Evolutionary conservation across 53 echinoderm and acorn worm genomes (phyloP).

Genomic region (Apostichopus leukothele): DNA sequence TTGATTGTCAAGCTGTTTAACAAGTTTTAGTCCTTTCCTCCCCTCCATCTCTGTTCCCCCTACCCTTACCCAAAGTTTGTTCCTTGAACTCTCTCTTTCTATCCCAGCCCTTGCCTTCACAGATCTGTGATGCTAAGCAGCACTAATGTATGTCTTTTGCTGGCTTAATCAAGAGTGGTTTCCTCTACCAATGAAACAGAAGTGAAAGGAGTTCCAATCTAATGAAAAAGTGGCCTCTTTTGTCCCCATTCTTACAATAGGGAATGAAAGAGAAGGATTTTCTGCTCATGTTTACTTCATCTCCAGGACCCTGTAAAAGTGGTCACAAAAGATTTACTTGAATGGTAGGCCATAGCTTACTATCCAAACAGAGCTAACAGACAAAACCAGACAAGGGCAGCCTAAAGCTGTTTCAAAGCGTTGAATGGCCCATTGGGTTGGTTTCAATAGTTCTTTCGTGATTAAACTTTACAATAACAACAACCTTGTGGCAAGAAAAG

Average conservation of each 20-base stretch:
- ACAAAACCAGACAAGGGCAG: not conserved
- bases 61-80: no score
- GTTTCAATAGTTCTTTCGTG: not conserved
- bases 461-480: not conserved
- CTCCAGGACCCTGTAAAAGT: not conserved
- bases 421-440: not conserved
- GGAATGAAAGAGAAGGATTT: not conserved
- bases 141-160: no score
- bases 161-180: not conserved
- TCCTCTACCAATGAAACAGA: not conserved
- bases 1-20: no score
- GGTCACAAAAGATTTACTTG: not conserved
- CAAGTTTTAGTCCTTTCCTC: no score
- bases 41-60: no score
- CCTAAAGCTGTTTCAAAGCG: not conserved
- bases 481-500: not conserved
- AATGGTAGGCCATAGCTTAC: not conserved
- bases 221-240: not conserved
- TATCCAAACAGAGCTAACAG: not conserved
- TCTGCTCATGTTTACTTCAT: not conserved
- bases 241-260: not conserved
- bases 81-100: no score
- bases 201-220: not conserved
- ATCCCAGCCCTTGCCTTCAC: no score
- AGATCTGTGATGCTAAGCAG: no score